Base-by-base conservation (phyloP, 2,113 vertebrate species). In the Cephalopholis sonnerati region DNA sequence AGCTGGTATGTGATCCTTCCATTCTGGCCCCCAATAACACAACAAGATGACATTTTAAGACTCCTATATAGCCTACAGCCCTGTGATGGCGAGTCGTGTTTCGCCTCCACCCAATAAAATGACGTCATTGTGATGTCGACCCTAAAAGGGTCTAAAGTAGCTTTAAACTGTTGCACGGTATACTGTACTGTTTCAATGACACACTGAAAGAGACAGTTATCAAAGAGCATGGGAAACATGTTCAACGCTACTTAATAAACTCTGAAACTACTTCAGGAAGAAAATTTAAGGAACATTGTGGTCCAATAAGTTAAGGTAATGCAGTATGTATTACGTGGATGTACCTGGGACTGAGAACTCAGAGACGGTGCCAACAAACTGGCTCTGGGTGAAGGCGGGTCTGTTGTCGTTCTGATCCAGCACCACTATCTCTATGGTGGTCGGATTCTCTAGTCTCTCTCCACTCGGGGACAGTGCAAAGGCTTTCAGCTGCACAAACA, bases 361-460 rank as follows among this genome's bases (percentile, higher is more conserved):
- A n/a, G 95, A 63, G 74, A 99, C 95, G 0, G 2, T 87, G 5
- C 97, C 97, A 0, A 74, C 81, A 82, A 98, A 99, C 2, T 92
- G 84, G 0, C 94, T 93, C 74, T 96, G 93, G 65, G 71, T 88
- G 91, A 99, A 99, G 51, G 89, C 89, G 0, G 98, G 98, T 68
- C 97, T 94, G 95, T 99, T 98, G 95, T 99, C 98, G 0, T 99
- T 99, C 95, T 99, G 98, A 83, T 99, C 98, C 92, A 99, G 93
- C 32, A 99, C 98, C 6, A 98, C 93, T 4, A 99, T 99, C 94
- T 99, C 97, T 84, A 99, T 96, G 87, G 97, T 98, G 0, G 98
- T 97, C 18, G 98, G 97, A 15, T 98, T 98, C 90, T 99, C 98
- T 67, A 99, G 91, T 4, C 97, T 93, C 46, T 91, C 89, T 0